A percentile compares a stretch with the other conserved stretches of the same genome.
phyloP scores from a whole-genome alignment of 2,113 vertebrate species.

The Sakesphorus luctuosus region DNA sequence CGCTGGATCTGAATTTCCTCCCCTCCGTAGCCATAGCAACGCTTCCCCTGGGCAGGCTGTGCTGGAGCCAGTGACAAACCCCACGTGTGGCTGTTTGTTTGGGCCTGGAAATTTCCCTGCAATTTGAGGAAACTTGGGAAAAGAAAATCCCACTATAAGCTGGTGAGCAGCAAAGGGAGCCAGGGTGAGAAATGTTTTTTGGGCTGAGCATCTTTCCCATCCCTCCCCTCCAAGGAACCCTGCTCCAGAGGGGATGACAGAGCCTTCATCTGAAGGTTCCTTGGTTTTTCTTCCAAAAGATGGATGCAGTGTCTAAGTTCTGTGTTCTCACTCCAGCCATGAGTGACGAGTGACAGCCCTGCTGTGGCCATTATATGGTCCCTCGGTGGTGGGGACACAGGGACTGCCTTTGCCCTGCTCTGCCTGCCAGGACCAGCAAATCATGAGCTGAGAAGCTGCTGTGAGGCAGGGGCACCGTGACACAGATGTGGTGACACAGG shows the following conservation, averaged over 20 bases:
- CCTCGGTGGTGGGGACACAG: background rate
- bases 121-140: background rate
- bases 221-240: background rate
- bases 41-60: background rate
- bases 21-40: conserved; percentile 3
- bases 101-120: conserved; percentile 30
- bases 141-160: background rate
- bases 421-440: background rate
- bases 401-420: background rate
- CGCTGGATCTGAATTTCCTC: background rate
- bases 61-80: background rate
- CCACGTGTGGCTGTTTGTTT: background rate
- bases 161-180: accelerated
- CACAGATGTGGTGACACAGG: background rate
- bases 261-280: background rate
- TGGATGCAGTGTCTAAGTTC: accelerated
- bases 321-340: accelerated
- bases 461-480: background rate
- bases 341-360: background rate
- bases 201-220: background rate
- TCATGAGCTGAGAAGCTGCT: background rate
- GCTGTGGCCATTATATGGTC: accelerated
- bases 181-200: accelerated
- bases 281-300: background rate
- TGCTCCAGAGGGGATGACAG: background rate